phyloP scores from a whole-genome alignment of 2,888 invertebrate species.

The Pilophorus perplexus region DNA sequence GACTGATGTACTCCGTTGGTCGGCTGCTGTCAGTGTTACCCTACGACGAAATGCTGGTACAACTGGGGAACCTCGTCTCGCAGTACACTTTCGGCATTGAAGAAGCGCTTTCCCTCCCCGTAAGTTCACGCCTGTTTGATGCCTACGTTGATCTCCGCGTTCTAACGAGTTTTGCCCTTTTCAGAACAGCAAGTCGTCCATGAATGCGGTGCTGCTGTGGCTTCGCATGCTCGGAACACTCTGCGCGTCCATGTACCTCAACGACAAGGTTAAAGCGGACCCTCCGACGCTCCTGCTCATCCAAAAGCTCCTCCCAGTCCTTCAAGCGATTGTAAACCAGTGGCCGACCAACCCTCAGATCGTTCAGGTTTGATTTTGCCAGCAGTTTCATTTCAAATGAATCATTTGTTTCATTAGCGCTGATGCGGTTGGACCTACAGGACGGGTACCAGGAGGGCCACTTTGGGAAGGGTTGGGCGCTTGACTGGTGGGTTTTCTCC shows the following conservation, averaged over 20 bases:
- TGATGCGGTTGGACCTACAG: no score
- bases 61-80: slow-evolving; percentile 62
- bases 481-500: no score
- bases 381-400: not conserved
- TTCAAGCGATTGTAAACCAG: slow-evolving; percentile 60
- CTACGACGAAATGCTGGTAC: slow-evolving; percentile 62
- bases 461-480: no score
- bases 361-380: slow-evolving; percentile 58
- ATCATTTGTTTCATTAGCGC: no score
- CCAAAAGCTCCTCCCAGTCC: slow-evolving; percentile 63
- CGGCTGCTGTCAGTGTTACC: slow-evolving; percentile 68
- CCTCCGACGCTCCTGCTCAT: slow-evolving; percentile 62
- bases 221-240: slow-evolving; percentile 68
- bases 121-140: no score
- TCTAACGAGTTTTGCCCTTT: no score
- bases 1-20: slow-evolving; percentile 75
- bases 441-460: no score
- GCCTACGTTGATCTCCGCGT: no score
- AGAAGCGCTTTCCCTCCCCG: slow-evolving; percentile 34
- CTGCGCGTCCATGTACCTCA: slow-evolving; percentile 61
- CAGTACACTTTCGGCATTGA: slow-evolving; percentile 33
- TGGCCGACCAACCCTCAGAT: slow-evolving; percentile 64
- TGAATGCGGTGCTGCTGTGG: slow-evolving; percentile 59
- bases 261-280: slow-evolving; percentile 47
- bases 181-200: slow-evolving; percentile 18